A percentile compares a stretch with the other conserved stretches of the same genome.
Evolutionary conservation across 2,113 vertebrate species (phyloP).

Genomic region (Cathartes aura): DNA sequence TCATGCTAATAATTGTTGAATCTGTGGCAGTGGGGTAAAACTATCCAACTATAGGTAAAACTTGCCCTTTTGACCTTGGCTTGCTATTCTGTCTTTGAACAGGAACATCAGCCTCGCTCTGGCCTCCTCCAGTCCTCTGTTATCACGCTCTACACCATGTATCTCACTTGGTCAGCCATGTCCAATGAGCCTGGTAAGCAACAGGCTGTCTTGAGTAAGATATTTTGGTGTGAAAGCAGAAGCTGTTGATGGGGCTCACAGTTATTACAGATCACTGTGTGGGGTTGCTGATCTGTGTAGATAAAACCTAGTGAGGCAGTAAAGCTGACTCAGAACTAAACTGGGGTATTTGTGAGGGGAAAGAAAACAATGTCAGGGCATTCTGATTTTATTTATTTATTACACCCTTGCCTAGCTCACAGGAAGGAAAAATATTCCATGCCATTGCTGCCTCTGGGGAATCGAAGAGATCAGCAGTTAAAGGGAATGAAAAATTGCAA

Average conservation of each 20-base stretch:
- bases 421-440: background rate
- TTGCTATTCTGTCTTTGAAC: constrained; percentile 2
- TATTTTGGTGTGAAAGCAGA: background rate
- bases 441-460: background rate
- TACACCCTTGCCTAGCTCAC: background rate
- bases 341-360: background rate
- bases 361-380: background rate
- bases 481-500: background rate
- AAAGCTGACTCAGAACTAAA: background rate
- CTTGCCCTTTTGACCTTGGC: background rate
- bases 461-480: background rate
- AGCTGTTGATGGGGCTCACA: background rate
- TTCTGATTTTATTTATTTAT: background rate
- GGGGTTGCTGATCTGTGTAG: background rate
- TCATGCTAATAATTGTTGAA: background rate
- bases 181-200: constrained; percentile 91
- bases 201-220: fast-evolving
- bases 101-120: constrained; percentile 88
- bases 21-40: background rate
- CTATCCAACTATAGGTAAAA: background rate
- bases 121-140: constrained; percentile 94
- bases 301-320: background rate
- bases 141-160: constrained; percentile 93
- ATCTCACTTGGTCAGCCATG: constrained; percentile 96
- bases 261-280: background rate